Evolutionary conservation across 30 jellyfish, hydroid and myxozoan species (phyloP), one percentile per base, ranked within the genome.

Genomic region (Clytia hemisphaerica): DNA sequence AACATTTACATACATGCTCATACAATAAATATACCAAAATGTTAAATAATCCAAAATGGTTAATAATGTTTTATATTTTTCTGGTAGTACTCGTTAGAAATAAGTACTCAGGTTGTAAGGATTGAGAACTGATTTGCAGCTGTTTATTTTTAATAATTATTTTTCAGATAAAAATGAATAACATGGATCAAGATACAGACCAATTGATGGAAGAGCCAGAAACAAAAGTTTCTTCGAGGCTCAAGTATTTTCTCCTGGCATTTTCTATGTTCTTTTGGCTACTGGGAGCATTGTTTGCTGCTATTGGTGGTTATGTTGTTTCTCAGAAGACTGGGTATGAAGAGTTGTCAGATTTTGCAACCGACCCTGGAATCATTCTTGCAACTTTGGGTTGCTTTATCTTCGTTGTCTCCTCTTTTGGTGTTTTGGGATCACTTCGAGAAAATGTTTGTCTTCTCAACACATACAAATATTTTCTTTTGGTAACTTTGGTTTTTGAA

Each of bases 231-330:
- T 60, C 72, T 76, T 27, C 61, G n/a, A 30, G 21, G 15, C 44
- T 88, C 47, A 88, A 88, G 78, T 88, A 88, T 53, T 35, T 71
- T 35, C 71, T 88, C 26, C 89, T 88, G 29, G 88, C 85, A 14
- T 88, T 88, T 68, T 60, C 97, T 15, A 65, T 73, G 72, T 76
- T 88, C 49, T 88, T 88, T 69, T 88, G 97, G 97, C 69, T 80
- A 12, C 37, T 80, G 32, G 97, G 97, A n/a, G 97, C 93, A 22
- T 76, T 83, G 12, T 88, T 88, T 75, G 58, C 74, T 53, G 97
- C 95, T 12, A 67, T 88, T 64, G 97, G 97, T 4, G 93, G 95
- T 6, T 88, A 92, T 93, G 92, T 76, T 37, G 93, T 80, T n/a
- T 61, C 92, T 15, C 97, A 88, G 55, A 88, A 88, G 82, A 62